A percentile compares a stretch with the other conserved stretches of the same genome.
Conservation (phyloP, 2,113 vertebrate genomes). For the Anarhynchus alexandrinus region DNA sequence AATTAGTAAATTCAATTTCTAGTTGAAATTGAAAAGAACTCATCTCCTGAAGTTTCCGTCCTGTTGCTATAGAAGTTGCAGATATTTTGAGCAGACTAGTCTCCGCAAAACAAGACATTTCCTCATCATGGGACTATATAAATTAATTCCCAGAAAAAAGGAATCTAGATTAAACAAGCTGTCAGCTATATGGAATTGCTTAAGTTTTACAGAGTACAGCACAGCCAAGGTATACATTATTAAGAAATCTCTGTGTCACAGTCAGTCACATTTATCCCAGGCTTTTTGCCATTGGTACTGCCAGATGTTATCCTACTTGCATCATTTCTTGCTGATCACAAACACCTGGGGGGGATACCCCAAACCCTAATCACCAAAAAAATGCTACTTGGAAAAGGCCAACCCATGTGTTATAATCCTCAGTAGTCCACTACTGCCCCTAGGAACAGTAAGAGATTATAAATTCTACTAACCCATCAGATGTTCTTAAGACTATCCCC, state of each 20-base stretch:
- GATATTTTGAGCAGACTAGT: neutral
- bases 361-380: neutral
- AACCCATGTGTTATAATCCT: neutral
- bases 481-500: neutral
- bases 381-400: neutral
- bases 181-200: neutral
- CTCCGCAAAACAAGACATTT: neutral
- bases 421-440: neutral
- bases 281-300: neutral
- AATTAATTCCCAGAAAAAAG: neutral
- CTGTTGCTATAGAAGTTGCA: neutral
- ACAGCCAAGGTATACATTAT: neutral
- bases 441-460: neutral
- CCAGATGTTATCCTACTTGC: neutral
- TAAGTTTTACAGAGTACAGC: neutral
- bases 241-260: neutral
- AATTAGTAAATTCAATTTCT: slow-evolving; percentile 15
- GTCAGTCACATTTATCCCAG: neutral
- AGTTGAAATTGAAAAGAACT: slow-evolving; percentile 6
- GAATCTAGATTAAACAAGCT: neutral
- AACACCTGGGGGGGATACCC: rapidly evolving
- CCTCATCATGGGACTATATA: neutral
- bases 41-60: neutral
- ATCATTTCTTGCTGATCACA: neutral
- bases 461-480: neutral